Evolutionary conservation across 2,888 invertebrate genomes (phyloP).

Genomic region (Emmelina monodactyla): DNA sequence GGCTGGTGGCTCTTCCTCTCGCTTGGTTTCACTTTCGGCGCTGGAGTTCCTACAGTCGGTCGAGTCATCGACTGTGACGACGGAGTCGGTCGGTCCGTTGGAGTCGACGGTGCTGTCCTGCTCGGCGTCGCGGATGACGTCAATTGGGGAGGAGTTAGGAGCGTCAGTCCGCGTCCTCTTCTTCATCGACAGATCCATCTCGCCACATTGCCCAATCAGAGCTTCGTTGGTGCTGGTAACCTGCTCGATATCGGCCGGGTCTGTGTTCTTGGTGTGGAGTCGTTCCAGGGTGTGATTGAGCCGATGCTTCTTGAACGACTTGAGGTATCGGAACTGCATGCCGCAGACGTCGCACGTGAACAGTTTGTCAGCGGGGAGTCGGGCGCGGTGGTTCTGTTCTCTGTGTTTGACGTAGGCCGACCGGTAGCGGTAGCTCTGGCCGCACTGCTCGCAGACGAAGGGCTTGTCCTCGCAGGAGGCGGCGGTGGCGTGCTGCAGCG

Average conservation of each 20-base stretch:
- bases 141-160: conserved; percentile 52
- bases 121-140: conserved; percentile 62
- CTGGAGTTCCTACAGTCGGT: conserved; percentile 51
- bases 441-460: conserved; percentile 91
- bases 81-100: conserved; percentile 58
- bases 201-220: conserved; percentile 58
- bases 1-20: conserved; percentile 32
- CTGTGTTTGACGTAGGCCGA: conserved; percentile 79
- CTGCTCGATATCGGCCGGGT: conserved; percentile 66
- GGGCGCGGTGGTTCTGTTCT: conserved; percentile 87
- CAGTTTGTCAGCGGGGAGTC: conserved; percentile 86
- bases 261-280: conserved; percentile 74
- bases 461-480: conserved; percentile 80
- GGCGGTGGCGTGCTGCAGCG: conserved; percentile 80
- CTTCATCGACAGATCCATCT: conserved; percentile 68
- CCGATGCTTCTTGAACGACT: conserved; percentile 89
- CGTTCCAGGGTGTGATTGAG: conserved; percentile 86
- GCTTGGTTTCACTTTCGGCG: conserved; percentile 44
- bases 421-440: conserved; percentile 87
- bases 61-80: conserved; percentile 52
- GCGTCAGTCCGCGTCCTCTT: conserved; percentile 43
- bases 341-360: conserved; percentile 93
- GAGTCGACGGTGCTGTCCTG: conserved; percentile 81
- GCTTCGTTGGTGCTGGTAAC: conserved; percentile 78
- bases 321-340: conserved; percentile 89